Evolutionary conservation across 2,113 vertebrate species (phyloP).

Genomic region (Rhea pennata): DNA sequence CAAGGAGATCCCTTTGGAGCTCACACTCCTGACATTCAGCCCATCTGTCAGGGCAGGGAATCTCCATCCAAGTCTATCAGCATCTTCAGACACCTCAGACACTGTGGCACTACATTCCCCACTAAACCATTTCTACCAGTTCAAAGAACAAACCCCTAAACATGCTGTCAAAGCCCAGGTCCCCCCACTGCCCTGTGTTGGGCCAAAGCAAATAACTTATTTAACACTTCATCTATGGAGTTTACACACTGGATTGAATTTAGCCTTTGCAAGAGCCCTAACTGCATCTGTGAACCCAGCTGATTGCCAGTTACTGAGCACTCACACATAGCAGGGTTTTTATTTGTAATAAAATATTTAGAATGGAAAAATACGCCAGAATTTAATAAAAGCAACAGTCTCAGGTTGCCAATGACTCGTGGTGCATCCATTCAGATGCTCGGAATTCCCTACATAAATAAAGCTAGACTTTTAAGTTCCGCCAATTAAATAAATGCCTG

Average conservation of each 20-base stretch:
- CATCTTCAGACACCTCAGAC: background rate
- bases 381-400: constrained; percentile 67
- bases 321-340: constrained; percentile 51
- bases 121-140: background rate
- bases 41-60: background rate
- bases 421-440: constrained; percentile 47
- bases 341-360: constrained; percentile 67
- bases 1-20: background rate
- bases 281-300: constrained; percentile 33
- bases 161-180: background rate
- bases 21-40: background rate
- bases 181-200: background rate
- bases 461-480: constrained; percentile 42
- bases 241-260: constrained; percentile 49
- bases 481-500: constrained; percentile 51
- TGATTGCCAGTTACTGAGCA: constrained; percentile 41
- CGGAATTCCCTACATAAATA: constrained; percentile 55
- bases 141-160: background rate
- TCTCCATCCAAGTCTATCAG: background rate
- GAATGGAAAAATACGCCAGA: constrained; percentile 57
- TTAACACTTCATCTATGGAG: constrained; percentile 55
- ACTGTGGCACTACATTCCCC: background rate
- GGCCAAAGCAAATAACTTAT: constrained; percentile 63
- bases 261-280: constrained; percentile 25
- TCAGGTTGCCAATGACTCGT: constrained; percentile 45